Conservation (phyloP, 1,140 invertebrate species). For the Tetragnatha versicolor region DNA sequence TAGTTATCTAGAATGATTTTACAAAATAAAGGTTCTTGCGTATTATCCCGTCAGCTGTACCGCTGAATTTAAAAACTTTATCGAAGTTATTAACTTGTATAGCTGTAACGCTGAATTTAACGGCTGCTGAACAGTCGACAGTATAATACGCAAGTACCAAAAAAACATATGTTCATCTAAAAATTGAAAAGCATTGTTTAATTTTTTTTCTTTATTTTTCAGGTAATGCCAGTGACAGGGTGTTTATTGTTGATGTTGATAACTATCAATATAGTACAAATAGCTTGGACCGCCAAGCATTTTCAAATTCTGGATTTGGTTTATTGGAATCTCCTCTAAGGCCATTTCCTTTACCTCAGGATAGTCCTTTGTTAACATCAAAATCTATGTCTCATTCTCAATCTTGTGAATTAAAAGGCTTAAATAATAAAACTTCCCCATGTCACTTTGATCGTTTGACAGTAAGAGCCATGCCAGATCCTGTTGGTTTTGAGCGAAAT, state of each 20-base stretch:
- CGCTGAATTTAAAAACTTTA: no score
- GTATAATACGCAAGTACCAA: no score
- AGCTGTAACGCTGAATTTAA: no score
- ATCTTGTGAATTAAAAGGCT: slow-evolving; percentile 22
- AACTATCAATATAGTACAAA: slow-evolving; percentile 64
- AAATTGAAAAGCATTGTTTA: neutral
- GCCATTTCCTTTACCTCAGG: slow-evolving; percentile 47
- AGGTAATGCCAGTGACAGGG: slow-evolving; percentile 69
- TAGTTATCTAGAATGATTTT: no score
- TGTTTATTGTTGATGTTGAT: slow-evolving; percentile 81
- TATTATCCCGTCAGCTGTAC: no score
- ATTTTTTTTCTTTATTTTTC: slow-evolving; percentile 12
- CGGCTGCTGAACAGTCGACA: no score
- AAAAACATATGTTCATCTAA: no score
- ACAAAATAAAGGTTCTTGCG: no score
- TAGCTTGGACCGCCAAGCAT: slow-evolving; percentile 57
- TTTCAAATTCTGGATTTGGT: slow-evolving; percentile 39
- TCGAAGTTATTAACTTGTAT: no score
- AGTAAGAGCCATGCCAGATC: slow-evolving; percentile 68
- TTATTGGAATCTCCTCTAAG: slow-evolving; percentile 38
- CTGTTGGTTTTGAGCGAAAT: slow-evolving; percentile 58
- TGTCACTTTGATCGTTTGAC: slow-evolving; percentile 62
- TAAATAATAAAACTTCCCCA: neutral
- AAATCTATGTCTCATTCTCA: slow-evolving; percentile 29
- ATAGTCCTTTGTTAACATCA: slow-evolving; percentile 16